Base-by-base conservation (phyloP, 2,888 invertebrate species). In the Polylopha cassiicola region DNA sequence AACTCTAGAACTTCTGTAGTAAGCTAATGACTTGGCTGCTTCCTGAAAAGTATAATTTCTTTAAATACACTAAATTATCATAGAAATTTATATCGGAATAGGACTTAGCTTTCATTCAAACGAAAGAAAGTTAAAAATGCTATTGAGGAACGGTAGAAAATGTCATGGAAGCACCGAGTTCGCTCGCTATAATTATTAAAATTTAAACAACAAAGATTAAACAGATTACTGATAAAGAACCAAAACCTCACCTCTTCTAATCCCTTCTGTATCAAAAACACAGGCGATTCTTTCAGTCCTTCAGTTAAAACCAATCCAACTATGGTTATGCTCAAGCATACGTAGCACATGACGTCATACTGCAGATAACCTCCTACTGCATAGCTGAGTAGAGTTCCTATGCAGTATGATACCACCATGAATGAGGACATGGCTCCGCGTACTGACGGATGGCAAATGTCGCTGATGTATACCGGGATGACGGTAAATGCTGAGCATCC, bases 371-470 rank as follows among this genome's bases (percentile, higher is more conserved):
- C 51, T 1, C 51, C 49, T 3, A 46, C 6, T 2, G 46, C 3
- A 28, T 46, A 51, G 4, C 48, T 46, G 1, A 33, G 8, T 14
- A 49, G 26, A 38, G 43, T 41, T 0, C 51, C 51, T 1, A 50
- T 2, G 3, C 37, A 30, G 26, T 41, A 46, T 10, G 44, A 44
- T 0, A 51, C 16, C 22, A 51, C 37, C 5, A 44, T 29, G n/a
- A 43, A 37, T 1, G 48, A 37, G 0, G 47, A 34, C 51, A 53
- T 47, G 7, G 39, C 24, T 1, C 53, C 53, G 4, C 53, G 33
- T 4, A 53, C 43, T 4, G 42, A 34, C 0, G 47, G 43, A 21
- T 53, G 44, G 41, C 53, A 51, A 22, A 53, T 18, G 14, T 53
- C 53, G 13, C 42, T 41, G 16, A 51, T 39, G 29, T 37, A 53